These are phyloP conservation scores for Sebastiscus tertius DNA, from an alignment of 2,797 vertebrate genomes.

Conservation along the genomic window DNA sequence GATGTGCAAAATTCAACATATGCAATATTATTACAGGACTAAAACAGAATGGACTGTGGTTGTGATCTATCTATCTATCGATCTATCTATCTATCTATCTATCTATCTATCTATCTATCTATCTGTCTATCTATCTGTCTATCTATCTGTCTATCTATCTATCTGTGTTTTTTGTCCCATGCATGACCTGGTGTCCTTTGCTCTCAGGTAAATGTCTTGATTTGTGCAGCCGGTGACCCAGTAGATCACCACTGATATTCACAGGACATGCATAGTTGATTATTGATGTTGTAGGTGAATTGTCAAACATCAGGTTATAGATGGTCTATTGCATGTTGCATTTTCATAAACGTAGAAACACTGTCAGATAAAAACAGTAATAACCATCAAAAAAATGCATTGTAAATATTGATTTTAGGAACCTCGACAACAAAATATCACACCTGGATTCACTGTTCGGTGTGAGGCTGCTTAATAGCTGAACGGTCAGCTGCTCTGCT, in stretches of 20 bases:
- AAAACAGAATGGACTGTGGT: too few relatives aligned
- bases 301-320: background rate
- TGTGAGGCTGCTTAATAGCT: background rate
- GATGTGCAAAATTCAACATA: too few relatives aligned
- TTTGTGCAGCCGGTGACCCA: background rate
- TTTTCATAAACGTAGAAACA: too few relatives aligned
- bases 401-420: background rate
- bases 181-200: conserved; percentile 17
- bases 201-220: background rate
- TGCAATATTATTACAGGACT: too few relatives aligned
- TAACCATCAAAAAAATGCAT: background rate
- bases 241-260: background rate
- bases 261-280: background rate
- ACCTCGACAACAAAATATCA: background rate
- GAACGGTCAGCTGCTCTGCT: conserved; percentile 16
- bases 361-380: background rate
- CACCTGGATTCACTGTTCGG: background rate
- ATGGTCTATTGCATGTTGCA: background rate
- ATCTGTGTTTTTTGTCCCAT: background rate
- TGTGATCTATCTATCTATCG: background rate
- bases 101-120: fast-evolving
- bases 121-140: background rate
- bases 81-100: background rate
- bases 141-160: background rate
- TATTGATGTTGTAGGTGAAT: background rate